Percentiles rank a stretch among this genome's conserved stretches.
Evolutionary conservation across 1,140 invertebrate genomes (phyloP).

Genomic region (Metopolophium dirhodum): DNA sequence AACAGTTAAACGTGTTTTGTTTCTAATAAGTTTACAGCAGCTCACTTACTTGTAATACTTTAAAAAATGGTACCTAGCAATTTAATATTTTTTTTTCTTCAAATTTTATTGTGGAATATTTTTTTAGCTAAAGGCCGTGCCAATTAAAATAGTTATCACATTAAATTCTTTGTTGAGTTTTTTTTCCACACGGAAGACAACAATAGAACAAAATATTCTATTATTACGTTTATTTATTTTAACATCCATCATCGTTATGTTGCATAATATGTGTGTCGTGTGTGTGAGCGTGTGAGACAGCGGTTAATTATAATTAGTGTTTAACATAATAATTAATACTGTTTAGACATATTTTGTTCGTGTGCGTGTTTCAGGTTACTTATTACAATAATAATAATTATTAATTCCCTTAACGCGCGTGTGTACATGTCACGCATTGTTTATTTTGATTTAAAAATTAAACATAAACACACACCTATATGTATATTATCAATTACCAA

Average conservation of each 20-base stretch:
- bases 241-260: not conserved
- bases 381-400: not conserved
- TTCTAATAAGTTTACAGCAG: constrained; percentile 8
- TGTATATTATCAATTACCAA: not conserved
- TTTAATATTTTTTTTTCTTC: not conserved
- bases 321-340: not conserved
- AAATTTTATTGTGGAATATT: not conserved
- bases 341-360: not conserved
- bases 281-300: not conserved
- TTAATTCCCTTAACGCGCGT: not conserved
- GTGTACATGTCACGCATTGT: not conserved
- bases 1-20: not conserved
- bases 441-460: constrained; percentile 20
- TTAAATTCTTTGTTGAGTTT: not conserved
- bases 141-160: not conserved
- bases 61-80: not conserved
- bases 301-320: not conserved
- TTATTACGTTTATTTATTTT: not conserved
- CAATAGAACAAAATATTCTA: not conserved
- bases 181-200: not conserved
- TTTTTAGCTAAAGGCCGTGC: not conserved
- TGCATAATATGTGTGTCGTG: not conserved
- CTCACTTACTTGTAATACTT: constrained; percentile 20
- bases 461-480: not conserved
- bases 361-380: not conserved